These are phyloP conservation scores for Drosophila anomalata DNA, from an alignment of 2,888 invertebrate genomes.

Conservation along the genomic window DNA sequence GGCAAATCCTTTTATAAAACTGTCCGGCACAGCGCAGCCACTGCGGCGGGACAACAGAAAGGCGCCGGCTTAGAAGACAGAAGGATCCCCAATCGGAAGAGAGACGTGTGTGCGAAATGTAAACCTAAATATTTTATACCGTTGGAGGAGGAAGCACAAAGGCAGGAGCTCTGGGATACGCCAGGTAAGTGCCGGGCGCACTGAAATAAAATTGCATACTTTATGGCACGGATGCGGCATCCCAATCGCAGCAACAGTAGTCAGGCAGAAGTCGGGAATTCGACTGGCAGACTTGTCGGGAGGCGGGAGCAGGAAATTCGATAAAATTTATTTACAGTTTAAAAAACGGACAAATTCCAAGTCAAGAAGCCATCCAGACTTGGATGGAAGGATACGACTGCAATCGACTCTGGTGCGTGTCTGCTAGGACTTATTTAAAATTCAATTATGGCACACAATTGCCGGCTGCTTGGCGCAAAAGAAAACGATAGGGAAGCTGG, in stretches of 20 bases:
- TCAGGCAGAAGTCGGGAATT: slow-evolving; percentile 21
- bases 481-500: slow-evolving; percentile 28
- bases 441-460: slow-evolving; percentile 81
- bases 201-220: slow-evolving; percentile 77
- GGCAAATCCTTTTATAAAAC: slow-evolving; percentile 73
- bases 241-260: slow-evolving; percentile 6
- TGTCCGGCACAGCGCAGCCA: slow-evolving; percentile 56
- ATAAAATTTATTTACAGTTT: slow-evolving; percentile 80
- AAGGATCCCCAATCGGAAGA: slow-evolving; percentile 19
- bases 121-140: slow-evolving; percentile 80
- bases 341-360: slow-evolving; percentile 63
- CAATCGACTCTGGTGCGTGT: slow-evolving; percentile 39
- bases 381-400: slow-evolving; percentile 39
- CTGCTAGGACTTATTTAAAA: slow-evolving; percentile 82
- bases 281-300: background rate
- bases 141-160: slow-evolving; percentile 51
- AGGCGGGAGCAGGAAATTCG: slow-evolving; percentile 54
- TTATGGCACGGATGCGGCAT: slow-evolving; percentile 68
- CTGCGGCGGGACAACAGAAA: slow-evolving; percentile 38
- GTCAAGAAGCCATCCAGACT: slow-evolving; percentile 23
- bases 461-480: slow-evolving; percentile 29
- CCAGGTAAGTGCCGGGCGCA: slow-evolving; percentile 71
- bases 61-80: slow-evolving; percentile 27
- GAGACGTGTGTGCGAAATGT: slow-evolving; percentile 63
- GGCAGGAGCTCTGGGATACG: slow-evolving; percentile 13